Evolutionary conservation across 2,113 vertebrate species (phyloP), one percentile per base, ranked within the genome.

Genomic region (Dicentrarchus labrax): DNA sequence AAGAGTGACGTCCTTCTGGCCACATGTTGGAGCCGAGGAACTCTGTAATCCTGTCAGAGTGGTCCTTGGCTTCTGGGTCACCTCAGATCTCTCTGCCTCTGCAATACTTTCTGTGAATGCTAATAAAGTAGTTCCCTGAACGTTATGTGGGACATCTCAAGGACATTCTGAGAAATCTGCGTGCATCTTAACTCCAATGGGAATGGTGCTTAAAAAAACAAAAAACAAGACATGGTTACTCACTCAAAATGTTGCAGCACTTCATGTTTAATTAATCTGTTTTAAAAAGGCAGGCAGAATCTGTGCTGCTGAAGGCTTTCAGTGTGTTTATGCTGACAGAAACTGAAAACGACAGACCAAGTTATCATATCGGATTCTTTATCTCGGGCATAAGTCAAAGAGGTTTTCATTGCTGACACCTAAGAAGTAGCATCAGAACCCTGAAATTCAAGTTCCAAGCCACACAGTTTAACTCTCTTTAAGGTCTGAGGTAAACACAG

Each of bases 31-130:
- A 84, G 64, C 78, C 72, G 65, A 78, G 48, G 39, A 83, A 78
- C 71, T 86, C 74, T 79, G 56, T 89, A 86, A 88, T 88, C 72
- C 78, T 73, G 67, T 85, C 76, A 76, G 71, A 74, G 76, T 57
- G 50, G 82, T 74, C 78, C 53, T 75, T 70, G 72, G 74, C 84
- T 87, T 89, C 84, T 79, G 82, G 84, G 85, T 90, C 76, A 72
- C 83, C 62, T 83, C 84, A 88, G 75, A 70, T 85, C 82, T 85
- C 82, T 84, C 72, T 68, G 83, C 76, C 66, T 80, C 62, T 51
- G 72, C 56, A 24, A 19, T 38, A 78, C 81, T 54, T 64, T 62
- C 47, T 76, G 50, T 78, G 76, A 85, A 78, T 86, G 53, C 70
- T 89, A 87, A 86, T 82, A 71, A 73, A 72, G 38, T 12, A 70